These are phyloP conservation scores for Drosophila silvestris DNA, from an alignment of 2,888 invertebrate species.

Conservation along the genomic window DNA sequence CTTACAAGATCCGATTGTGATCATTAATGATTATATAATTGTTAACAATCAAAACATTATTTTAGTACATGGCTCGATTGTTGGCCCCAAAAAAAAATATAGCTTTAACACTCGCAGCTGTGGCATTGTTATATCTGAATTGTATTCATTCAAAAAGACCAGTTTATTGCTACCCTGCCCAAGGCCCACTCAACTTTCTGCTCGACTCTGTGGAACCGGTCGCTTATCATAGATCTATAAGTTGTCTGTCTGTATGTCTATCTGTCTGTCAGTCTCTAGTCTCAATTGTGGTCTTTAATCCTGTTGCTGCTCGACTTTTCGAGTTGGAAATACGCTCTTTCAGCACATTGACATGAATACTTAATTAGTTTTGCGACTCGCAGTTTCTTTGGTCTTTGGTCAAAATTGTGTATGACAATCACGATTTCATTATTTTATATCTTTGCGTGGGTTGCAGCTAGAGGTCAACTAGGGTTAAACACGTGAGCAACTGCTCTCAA, in stretches of 20 bases:
- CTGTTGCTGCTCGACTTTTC: conserved; percentile 57
- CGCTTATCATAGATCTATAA: conserved; percentile 64
- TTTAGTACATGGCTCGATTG: neutral
- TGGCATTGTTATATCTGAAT: conserved; percentile 29
- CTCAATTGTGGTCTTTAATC: conserved; percentile 45
- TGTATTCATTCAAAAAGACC: conserved; percentile 29
- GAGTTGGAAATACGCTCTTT: conserved; percentile 30
- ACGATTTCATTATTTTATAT: conserved; percentile 39
- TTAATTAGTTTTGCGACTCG: conserved; percentile 47
- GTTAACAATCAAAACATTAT: conserved; percentile 30
- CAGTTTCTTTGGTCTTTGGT: conserved; percentile 36
- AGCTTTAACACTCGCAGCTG: conserved; percentile 52
- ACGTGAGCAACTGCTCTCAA: conserved; percentile 5
- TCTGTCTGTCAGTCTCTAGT: conserved; percentile 12
- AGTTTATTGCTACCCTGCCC: conserved; percentile 34
- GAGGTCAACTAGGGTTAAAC: conserved; percentile 59
- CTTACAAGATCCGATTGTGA: neutral
- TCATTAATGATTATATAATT: conserved; percentile 33
- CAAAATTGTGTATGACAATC: conserved; percentile 45
- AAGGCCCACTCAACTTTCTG: conserved; percentile 39
- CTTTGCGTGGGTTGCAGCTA: conserved; percentile 33
- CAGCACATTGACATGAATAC: conserved; percentile 48
- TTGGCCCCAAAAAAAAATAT: conserved; percentile 22
- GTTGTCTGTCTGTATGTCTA: conserved; percentile 5
- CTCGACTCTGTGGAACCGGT: conserved; percentile 56